A percentile compares a stretch with the other conserved stretches of the same genome.
Evolutionary conservation across 2,797 vertebrate genomes (phyloP).

Genomic region (Sylvilagus floridanus): DNA sequence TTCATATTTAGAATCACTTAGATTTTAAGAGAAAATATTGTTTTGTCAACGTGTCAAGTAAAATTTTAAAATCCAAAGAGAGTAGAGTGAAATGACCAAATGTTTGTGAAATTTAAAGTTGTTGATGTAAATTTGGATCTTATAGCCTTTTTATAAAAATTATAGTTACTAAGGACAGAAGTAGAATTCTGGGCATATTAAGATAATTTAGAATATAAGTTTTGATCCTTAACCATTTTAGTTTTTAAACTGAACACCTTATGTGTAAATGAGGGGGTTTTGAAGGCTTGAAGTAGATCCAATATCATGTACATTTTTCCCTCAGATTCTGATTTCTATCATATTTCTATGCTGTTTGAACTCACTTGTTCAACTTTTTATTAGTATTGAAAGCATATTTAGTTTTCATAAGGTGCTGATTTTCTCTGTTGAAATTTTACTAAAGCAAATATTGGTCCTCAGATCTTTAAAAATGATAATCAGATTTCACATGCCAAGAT

Average conservation of each 20-base stretch:
- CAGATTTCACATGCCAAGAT: conserved; percentile 20
- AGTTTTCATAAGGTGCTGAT: conserved; percentile 41
- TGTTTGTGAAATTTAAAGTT: conserved; percentile 51
- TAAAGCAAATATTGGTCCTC: conserved; percentile 9
- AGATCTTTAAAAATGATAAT: conserved; percentile 18
- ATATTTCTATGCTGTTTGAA: neutral
- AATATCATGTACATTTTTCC: neutral
- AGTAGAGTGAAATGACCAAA: conserved; percentile 30
- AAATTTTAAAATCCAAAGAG: conserved; percentile 45
- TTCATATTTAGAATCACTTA: conserved; percentile 27
- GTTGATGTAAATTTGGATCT: conserved; percentile 35
- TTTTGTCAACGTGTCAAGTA: conserved; percentile 38
- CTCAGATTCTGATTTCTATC: conserved; percentile 40
- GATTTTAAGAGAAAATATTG: conserved; percentile 49
- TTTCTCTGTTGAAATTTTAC: conserved; percentile 33
- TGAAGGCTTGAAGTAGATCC: neutral
- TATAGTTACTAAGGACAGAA: conserved; percentile 15
- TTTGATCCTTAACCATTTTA: neutral
- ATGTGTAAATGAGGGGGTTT: neutral
- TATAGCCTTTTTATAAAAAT: neutral
- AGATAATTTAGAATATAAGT: neutral
- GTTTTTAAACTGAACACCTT: neutral
- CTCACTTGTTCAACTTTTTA: neutral
- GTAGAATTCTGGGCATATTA: conserved; percentile 26
- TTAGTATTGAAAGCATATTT: conserved; percentile 12